Evolutionary conservation across 1,140 invertebrate genomes (phyloP), one percentile per base, ranked within the genome.

Genomic region (Calephelis virginiensis): DNA sequence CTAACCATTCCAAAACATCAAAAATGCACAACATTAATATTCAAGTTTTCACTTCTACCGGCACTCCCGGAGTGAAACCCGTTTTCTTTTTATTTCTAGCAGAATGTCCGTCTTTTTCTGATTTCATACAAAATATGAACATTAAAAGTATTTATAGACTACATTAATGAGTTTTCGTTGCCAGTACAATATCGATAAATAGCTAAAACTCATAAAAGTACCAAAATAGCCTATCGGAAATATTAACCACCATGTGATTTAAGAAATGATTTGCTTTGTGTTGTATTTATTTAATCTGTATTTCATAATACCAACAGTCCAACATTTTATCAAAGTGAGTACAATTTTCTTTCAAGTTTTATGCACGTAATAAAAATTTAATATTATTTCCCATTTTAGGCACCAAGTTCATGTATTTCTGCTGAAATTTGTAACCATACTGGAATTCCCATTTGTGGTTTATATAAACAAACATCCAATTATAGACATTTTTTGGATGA

Each of bases 351-450:
- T 11, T 6, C 11, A 37, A 9, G 5, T 37, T 56, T 56, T 56
- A 28, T 17, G 9, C 1, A 11, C 14, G 12, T 3, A 37, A 56
- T 11, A 56, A 56, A 28, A 28, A 1, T 28, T 28, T 28, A 28
- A 28, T 2, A 28, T 28, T 28, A 61, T 63, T 14, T 46, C 60
- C 60, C 53, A 45, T 74, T 71, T n/a, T 53, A 86, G 83, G 78
- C 79, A 13, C 67, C 71, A 10, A 61, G 69, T n/a, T 62, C 38
- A 61, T 86, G 83, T 66, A 7, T 75, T 12, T 64, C 73, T 50
- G 76, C 82, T 28, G 69, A 70, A 53, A 64, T 78, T 17, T 86
- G 83, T 17, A 86, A 86, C 28, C 82, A 86, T 43, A 86, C 79
- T 17, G 77, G 77, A 64, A 71, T 74, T 50, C 60, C 74, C 1